Base-by-base conservation (phyloP, 1,140 invertebrate species). In the Trachymyrmex cornetzi region DNA sequence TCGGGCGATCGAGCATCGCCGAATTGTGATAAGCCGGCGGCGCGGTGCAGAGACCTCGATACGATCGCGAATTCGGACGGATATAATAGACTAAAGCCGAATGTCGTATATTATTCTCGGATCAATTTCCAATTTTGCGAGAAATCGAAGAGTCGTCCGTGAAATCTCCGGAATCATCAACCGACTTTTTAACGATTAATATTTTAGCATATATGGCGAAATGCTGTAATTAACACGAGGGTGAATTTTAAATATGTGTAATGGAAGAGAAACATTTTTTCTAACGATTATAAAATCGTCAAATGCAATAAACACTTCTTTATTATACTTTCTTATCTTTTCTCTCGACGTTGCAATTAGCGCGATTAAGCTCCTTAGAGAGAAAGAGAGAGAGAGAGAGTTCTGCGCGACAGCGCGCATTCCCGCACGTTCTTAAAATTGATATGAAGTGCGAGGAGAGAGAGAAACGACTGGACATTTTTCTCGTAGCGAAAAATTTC, bases 31-130 rank as follows among this genome's bases (percentile, higher is more conserved):
- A 75, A 84, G 80, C 55, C 34, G 22, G 7, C 34, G 22, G 7
- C 9, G 7, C 34, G 34, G 22, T 24, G 27, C 59, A 24, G 53
- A 22, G 67, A 75, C 69, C 57, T 50, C 38, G 80, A 84, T 84
- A 84, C 38, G 80, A 84, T 84, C 80, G 69, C 69, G 80, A 75
- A 63, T 75, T 84, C 63, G 80, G 48, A 81, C 64, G 80, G 59
- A 50, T 74, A 61, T 84, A 84, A 84, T 84, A 61, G 80, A 74
- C 24, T 14, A 59, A 72, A 38, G 53, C 80, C 24, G 27, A 61
- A 57, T 9, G 55, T 74, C 67, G 38, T 55, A 82, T 84, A 84
- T 84, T 61, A 75, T 84, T 84, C 38, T 74, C 55, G 67, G 67
- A 38, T 57, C 34, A 24, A 55, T 81, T 74, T 84, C 55, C 80